Conservation (phyloP, 2,888 invertebrate genomes). For the Meghimatium bilineatum region DNA sequence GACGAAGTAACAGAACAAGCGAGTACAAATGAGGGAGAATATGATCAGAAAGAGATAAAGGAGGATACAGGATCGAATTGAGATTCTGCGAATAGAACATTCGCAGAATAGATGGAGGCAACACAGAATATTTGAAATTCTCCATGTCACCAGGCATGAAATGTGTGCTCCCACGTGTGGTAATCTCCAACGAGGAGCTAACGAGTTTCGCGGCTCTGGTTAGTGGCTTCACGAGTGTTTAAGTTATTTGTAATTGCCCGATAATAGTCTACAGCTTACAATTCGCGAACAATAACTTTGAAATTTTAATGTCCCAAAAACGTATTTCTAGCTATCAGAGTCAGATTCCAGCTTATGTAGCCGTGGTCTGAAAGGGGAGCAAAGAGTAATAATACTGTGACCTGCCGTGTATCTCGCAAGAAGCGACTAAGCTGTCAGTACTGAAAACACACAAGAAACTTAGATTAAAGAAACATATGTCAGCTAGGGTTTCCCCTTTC, state of each 20-base stretch:
- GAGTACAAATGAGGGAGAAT: neutral
- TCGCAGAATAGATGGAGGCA: too few species aligned
- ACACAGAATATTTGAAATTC: neutral
- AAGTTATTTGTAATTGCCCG: neutral
- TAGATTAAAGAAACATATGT: too few species aligned
- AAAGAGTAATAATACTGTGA: too few species aligned
- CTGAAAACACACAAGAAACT: too few species aligned
- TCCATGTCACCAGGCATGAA: neutral
- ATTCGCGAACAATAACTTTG: neutral
- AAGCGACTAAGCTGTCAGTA: too few species aligned
- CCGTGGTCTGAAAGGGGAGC: too few species aligned
- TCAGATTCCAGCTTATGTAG: too few species aligned
- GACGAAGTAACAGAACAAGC: neutral
- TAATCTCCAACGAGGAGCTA: neutral
- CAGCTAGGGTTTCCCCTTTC: too few species aligned
- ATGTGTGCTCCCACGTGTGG: neutral
- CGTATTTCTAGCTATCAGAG: neutral
- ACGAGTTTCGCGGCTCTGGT: neutral
- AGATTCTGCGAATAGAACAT: too few species aligned
- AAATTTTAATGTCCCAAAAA: neutral
- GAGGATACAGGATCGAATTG: neutral
- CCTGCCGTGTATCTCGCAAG: too few species aligned
- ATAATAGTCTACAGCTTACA: neutral
- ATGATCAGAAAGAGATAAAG: neutral
- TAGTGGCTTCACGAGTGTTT: neutral